Base-by-base conservation (phyloP, 2,797 vertebrate genomes). In the Anabas testudineus region DNA sequence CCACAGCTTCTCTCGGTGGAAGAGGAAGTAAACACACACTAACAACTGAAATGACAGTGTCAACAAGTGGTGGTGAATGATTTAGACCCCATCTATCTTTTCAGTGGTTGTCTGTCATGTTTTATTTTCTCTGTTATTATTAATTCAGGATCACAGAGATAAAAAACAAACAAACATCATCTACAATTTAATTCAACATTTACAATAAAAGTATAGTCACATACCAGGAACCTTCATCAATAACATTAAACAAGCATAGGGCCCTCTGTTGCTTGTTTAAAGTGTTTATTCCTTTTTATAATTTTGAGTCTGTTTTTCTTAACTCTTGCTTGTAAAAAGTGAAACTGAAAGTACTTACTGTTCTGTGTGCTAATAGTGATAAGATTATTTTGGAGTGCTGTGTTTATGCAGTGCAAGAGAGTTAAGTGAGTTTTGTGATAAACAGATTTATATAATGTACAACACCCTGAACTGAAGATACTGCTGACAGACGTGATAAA, bases 21-120 rank as follows among this genome's bases (percentile, higher is more conserved):
- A 59, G 54, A 74, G 81, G 83, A 89, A 85, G 83, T 81, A 54
- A 65, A 76, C 43, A 48, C 32, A 70, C 0, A 10, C 58, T 65
- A 14, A 61, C 83, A 18, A n/a, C 24, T 60, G 28, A 43, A 76
- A 58, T 36, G 4, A 52, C 14, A 10, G 4, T 66, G 26, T 41
- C 68, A 57, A 49, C 26, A 43, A 54, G 30, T 22, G 37, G n/a
- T 37, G 56, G 57, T 28, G 70, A 73, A 15, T 58, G 72, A 34
- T 62, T 62, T 15, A 57, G 10, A 32, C 30, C 10, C 30, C 32
- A 32, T 32, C 7, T 32, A 10, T 30, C 30, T 32, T 32, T 32
- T 32, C 2, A 32, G 10, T 2, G 1, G 10, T 2, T 45, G 7
- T 22, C 60, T 71, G 62, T 85, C 14, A 55, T 49, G 37, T 47